Percentiles rank a stretch among this genome's conserved stretches.
Evolutionary conservation across 2,797 vertebrate species (phyloP).

Genomic region (Trichosurus vulpecula): DNA sequence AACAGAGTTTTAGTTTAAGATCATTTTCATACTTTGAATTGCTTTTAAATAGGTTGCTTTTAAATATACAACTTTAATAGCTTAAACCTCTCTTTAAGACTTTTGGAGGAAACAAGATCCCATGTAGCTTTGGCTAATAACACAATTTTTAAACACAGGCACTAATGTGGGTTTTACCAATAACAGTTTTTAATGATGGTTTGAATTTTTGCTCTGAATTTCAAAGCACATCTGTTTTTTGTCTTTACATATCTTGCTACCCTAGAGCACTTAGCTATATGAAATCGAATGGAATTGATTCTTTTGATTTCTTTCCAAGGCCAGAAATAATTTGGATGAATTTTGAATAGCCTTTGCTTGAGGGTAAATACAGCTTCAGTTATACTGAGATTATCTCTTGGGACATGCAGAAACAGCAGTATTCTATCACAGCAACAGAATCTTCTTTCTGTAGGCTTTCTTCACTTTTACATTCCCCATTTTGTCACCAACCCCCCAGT

Average conservation of each 20-base stretch:
- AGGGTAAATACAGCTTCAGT: background rate
- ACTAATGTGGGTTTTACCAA: background rate
- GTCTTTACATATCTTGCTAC: background rate
- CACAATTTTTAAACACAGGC: background rate
- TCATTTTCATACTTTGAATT: slow-evolving; percentile 9
- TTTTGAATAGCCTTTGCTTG: background rate
- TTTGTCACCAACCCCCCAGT: background rate
- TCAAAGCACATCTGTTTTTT: background rate
- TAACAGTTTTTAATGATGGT: background rate
- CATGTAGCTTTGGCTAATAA: background rate
- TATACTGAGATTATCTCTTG: slow-evolving; percentile 19
- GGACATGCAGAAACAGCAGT: background rate
- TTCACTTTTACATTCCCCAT: background rate
- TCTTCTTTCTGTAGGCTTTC: background rate
- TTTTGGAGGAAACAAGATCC: background rate
- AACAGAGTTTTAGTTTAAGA: slow-evolving; percentile 23
- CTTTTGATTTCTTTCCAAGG: background rate
- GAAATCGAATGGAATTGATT: background rate
- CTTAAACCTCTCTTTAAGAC: background rate
- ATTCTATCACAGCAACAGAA: background rate
- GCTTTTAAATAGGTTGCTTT: slow-evolving; percentile 4
- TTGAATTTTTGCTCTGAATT: slow-evolving; percentile 20
- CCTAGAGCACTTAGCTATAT: background rate
- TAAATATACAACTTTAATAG: background rate
- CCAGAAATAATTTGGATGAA: slow-evolving; percentile 8